Base-by-base conservation (phyloP, 2,888 invertebrate species). In the Pollenia angustigena region DNA sequence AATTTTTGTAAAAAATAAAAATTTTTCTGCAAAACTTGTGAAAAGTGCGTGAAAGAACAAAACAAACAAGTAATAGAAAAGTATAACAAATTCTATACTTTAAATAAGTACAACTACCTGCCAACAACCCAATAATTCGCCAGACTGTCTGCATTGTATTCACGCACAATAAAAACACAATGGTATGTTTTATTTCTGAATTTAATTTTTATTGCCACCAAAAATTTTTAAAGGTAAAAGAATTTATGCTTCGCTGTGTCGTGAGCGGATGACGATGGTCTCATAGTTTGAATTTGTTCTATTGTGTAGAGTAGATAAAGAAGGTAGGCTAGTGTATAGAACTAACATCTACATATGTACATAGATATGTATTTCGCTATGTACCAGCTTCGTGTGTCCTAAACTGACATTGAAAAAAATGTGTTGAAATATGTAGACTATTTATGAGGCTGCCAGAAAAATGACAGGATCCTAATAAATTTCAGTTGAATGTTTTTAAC, bases 111-210 rank as follows among this genome's bases (percentile, higher is more conserved):
- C 42, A 23, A 76, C 76, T 71, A 83, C 62, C 76, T 78, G 76
- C 58, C 56, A 81, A n/a, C 56, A 18, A 66, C 12, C 75, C n/a
- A 48, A 23, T 44, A 44, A 50, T 72, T 12, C 42, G 42, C 18
- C n/a, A 8, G 14, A 14, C 46, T 23, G 58, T 10, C 72, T 54
- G 18, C 48, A n/a, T 48, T 32, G 8, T 23, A 11, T 54, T 74
- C 40, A 84, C 60, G 42, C 76, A 71, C 50, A 42, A 72, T 62
- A 68, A 56, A 50, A 48, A 79, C 11, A 56, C 52, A 80, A 85
- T 79, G 72, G 72, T 84, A 74, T 52, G 68, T 75, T 48, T 71
- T 52, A 54, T 16, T 40, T 52, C 4, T 7, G 12, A 16, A 18
- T 11, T 18, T 16, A 40, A 50, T 75, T 75, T 75, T 32, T 32